Percentiles rank a stretch among this genome's conserved stretches.
These are phyloP conservation scores for Mimas tiliae DNA, from an alignment of 2,888 invertebrate species.

Conservation along the genomic window DNA sequence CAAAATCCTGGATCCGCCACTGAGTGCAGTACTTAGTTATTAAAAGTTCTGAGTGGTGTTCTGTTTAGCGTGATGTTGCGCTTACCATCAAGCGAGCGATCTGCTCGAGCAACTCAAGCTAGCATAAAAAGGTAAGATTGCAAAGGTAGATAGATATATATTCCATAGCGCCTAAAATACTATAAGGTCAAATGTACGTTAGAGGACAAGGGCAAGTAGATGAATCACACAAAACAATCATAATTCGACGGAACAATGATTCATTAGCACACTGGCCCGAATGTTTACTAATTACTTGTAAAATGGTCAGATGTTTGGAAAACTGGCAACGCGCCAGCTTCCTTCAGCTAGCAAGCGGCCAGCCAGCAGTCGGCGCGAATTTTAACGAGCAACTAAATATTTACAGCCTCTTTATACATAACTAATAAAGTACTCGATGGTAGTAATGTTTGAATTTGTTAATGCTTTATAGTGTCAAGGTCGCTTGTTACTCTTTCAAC, in stretches of 20 bases:
- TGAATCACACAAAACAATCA: conserved; percentile 9
- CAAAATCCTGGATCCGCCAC: no score
- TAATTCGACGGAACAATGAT: conserved; percentile 26
- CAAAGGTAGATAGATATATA: no score
- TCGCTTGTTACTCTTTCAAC: not conserved
- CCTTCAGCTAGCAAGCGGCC: conserved; percentile 25
- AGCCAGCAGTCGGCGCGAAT: conserved; percentile 28
- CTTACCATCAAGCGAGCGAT: no score
- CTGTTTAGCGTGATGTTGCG: no score
- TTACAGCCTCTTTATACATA: conserved; percentile 5
- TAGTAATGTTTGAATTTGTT: not conserved
- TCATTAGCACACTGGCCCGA: conserved; percentile 23
- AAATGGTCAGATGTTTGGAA: conserved; percentile 29
- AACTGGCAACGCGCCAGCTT: conserved; percentile 36
- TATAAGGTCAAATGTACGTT: no score
- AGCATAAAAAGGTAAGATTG: no score
- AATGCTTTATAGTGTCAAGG: conserved; percentile 6
- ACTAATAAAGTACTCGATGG: conserved; percentile 2
- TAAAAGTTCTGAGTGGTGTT: no score
- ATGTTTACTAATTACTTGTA: conserved; percentile 23
- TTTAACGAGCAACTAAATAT: conserved; percentile 31
- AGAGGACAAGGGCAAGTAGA: not conserved
- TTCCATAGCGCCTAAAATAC: no score
- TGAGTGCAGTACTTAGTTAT: no score
- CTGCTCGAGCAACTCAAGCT: no score